Evolutionary conservation across 1,140 invertebrate genomes (phyloP).

Genomic region (Halesus radiatus): DNA sequence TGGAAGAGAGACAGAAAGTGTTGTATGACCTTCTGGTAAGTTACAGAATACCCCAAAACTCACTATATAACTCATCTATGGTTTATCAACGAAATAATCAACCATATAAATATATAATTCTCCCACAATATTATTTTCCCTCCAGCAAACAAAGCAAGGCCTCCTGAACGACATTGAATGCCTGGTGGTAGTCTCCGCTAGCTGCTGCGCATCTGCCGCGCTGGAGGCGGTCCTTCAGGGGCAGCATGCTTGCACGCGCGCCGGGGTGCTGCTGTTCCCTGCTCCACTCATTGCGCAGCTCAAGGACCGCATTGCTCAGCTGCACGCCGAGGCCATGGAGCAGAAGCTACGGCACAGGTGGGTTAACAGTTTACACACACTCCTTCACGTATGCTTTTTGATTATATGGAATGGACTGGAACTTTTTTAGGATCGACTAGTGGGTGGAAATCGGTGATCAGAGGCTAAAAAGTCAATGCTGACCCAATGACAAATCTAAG

Average conservation of each 20-base stretch:
- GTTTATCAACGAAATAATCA: too few species aligned
- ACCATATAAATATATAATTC: too few species aligned
- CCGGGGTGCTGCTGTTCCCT: constrained; percentile 43
- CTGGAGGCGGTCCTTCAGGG: constrained; percentile 22
- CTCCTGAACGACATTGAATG: constrained; percentile 48
- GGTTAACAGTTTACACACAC: too few species aligned
- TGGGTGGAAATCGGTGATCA: too few species aligned
- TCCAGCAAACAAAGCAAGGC: constrained; percentile 45
- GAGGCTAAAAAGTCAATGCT: too few species aligned
- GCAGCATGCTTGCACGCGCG: background rate
- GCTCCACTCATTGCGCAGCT: constrained; percentile 32
- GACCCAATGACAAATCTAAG: too few species aligned
- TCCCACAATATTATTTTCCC: too few species aligned
- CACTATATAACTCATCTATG: too few species aligned
- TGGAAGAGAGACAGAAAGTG: constrained; percentile 41
- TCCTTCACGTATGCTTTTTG: too few species aligned
- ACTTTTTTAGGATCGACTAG: too few species aligned
- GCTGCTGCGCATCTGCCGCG: constrained; percentile 42
- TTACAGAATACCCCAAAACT: background rate
- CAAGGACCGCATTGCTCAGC: constrained; percentile 17
- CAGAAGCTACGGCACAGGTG: constrained; percentile 46
- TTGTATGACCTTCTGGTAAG: constrained; percentile 46
- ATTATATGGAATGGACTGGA: too few species aligned
- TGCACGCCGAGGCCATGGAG: constrained; percentile 46
- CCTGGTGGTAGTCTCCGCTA: constrained; percentile 43